phyloP scores from a whole-genome alignment of 2,888 invertebrate species.

The Anagyrus pseudococci region DNA sequence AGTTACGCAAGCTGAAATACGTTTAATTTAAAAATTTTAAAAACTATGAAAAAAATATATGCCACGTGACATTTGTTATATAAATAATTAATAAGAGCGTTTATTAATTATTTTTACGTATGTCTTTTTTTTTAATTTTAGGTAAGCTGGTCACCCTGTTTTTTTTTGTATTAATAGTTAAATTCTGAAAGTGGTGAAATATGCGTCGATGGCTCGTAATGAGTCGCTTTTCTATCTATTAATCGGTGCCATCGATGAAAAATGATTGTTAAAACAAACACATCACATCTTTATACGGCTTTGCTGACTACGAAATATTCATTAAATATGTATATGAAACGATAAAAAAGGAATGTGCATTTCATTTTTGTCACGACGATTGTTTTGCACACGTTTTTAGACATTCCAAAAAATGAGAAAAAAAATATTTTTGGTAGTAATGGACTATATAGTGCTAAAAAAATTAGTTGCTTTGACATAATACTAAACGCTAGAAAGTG shows the following conservation, averaged over 20 bases:
- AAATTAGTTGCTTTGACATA: slow-evolving; percentile 21
- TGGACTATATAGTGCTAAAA: slow-evolving; percentile 11
- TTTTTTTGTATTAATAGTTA: slow-evolving; percentile 20
- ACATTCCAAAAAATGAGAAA: slow-evolving; percentile 30
- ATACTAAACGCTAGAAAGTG: slow-evolving; percentile 12
- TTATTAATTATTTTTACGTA: not conserved
- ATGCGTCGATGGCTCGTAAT: slow-evolving; percentile 20
- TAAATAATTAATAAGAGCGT: not conserved
- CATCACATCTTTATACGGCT: slow-evolving; percentile 16
- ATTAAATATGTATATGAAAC: slow-evolving; percentile 9
- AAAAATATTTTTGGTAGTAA: slow-evolving; percentile 35
- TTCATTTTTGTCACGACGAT: slow-evolving; percentile 19
- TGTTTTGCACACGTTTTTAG: slow-evolving; percentile 27
- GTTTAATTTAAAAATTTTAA: no score
- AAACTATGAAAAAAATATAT: no score
- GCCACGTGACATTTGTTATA: not conserved
- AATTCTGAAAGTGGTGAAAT: slow-evolving; percentile 14
- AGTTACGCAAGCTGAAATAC: no score
- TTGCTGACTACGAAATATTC: slow-evolving; percentile 14
- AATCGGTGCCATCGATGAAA: slow-evolving; percentile 26
- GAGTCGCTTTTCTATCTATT: slow-evolving; percentile 18
- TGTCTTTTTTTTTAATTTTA: not conserved
- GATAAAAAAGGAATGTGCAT: slow-evolving; percentile 24
- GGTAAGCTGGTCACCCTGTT: no score
- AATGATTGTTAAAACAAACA: slow-evolving; percentile 27